phyloP scores from a whole-genome alignment of 2,113 vertebrate species.

The Hipposideros armiger region DNA sequence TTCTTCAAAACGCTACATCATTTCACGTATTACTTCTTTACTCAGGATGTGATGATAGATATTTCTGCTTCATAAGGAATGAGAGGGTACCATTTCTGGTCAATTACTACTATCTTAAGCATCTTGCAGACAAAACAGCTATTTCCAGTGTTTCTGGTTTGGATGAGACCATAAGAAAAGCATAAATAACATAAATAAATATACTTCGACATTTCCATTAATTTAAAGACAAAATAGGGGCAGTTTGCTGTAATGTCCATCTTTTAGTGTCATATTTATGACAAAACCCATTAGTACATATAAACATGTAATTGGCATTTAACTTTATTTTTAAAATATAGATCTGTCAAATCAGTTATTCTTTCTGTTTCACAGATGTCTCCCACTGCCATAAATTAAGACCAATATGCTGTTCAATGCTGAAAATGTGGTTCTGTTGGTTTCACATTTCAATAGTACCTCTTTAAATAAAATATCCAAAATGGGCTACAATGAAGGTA shows the following conservation, averaged over 20 bases:
- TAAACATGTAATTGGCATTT: neutral
- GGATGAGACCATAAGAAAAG: neutral
- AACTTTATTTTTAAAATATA: constrained; percentile 17
- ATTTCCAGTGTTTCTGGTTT: neutral
- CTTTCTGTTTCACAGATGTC: neutral
- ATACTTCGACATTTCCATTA: neutral
- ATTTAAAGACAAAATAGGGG: neutral
- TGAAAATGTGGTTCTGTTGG: neutral
- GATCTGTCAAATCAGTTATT: neutral
- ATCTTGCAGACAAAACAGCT: neutral
- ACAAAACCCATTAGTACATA: neutral
- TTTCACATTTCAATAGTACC: neutral
- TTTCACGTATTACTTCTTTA: neutral
- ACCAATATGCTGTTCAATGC: neutral
- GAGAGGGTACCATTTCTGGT: neutral
- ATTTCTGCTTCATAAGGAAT: neutral
- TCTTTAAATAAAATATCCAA: neutral
- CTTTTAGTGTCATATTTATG: neutral
- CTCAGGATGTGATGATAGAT: neutral
- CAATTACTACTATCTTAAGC: neutral
- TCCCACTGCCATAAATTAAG: neutral
- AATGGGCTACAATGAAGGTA: neutral
- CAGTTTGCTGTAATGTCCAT: neutral
- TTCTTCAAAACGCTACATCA: neutral
- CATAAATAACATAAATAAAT: neutral